Evolutionary conservation across 1,140 invertebrate species (phyloP), one percentile per base, ranked within the genome.

Genomic region (Dysdera silvatica): DNA sequence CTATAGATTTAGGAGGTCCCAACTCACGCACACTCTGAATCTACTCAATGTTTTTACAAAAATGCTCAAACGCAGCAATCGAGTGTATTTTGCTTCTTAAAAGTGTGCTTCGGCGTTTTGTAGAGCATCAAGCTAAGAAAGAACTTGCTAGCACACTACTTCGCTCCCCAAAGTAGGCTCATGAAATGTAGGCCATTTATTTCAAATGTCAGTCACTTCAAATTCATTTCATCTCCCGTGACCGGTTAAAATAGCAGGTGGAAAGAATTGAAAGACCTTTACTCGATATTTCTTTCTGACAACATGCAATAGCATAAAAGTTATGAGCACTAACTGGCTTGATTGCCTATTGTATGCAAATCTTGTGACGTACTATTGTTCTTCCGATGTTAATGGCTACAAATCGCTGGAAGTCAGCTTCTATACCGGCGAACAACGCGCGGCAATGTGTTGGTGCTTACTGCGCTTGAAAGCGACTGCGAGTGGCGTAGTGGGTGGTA

Each of bases 351-450:
- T n/a, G n/a, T n/a, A n/a, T n/a, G n/a, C n/a, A n/a, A n/a, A n/a
- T n/a, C n/a, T n/a, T n/a, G n/a, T n/a, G n/a, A n/a, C n/a, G n/a
- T n/a, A n/a, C n/a, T 32, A n/a, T 40, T 37, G 33, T 16, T 10
- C 58, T 41, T 37, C 48, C 45, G 58, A 53, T 35, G 48, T 40
- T 29, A 61, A 23, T 32, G 48, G 28, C 48, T 20, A 53, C 24
- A 52, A 45, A 31, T 24, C 37, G 43, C 40, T 29, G 41, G 24
- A 48, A 45, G 48, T 18, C 43, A 35, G 37, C 33, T 28, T 31
- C 26, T 41, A 24, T 40, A 53, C 41, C 23, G n/a, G 49, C 32
- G 32, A 47, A 37, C 40, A 33, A 40, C 31, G 18, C 41, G 45
- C 43, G 47, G 43, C n/a, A 52, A 29, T 55, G 23, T 40, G 18